phyloP scores from a whole-genome alignment of 2,888 invertebrate genomes.

The Eurytoma californica region DNA sequence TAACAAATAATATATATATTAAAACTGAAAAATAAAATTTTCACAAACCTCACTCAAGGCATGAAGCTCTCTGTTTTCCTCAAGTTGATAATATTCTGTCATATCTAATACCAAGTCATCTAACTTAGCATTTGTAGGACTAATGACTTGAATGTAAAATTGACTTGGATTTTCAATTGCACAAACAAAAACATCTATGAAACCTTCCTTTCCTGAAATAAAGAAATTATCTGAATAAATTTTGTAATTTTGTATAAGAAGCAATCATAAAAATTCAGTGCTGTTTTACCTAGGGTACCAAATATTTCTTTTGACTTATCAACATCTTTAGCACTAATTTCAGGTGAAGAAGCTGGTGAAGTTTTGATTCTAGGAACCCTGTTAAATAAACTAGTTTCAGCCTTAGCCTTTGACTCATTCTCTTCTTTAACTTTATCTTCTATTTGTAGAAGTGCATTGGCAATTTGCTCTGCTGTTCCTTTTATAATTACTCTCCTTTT shows the following conservation, averaged over 20 bases:
- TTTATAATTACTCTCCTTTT: constrained; percentile 73
- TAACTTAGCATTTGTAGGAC: constrained; percentile 84
- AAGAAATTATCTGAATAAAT: constrained; percentile 50
- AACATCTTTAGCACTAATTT: constrained; percentile 46
- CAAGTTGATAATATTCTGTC: constrained; percentile 86
- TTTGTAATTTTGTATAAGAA: neutral
- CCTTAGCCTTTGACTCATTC: constrained; percentile 57
- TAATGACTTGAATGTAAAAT: constrained; percentile 92
- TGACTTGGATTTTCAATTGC: constrained; percentile 86
- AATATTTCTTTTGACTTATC: constrained; percentile 41
- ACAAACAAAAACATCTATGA: constrained; percentile 90
- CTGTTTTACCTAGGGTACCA: constrained; percentile 33
- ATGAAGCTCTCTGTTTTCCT: constrained; percentile 81
- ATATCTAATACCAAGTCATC: constrained; percentile 88
- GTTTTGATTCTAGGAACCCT: constrained; percentile 63
- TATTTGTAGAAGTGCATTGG: constrained; percentile 83
- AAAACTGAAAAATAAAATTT: constrained; percentile 32
- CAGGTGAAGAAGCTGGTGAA: constrained; percentile 52
- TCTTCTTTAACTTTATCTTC: constrained; percentile 80
- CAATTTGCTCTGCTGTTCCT: constrained; percentile 87
- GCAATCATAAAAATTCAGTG: neutral
- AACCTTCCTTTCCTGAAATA: constrained; percentile 75
- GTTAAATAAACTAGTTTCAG: constrained; percentile 56
- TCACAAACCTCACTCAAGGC: constrained; percentile 69
- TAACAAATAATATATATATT: constrained; percentile 17